These are phyloP conservation scores for Gyps fulvus DNA, from an alignment of 2,113 vertebrate genomes.

Conservation along the genomic window DNA sequence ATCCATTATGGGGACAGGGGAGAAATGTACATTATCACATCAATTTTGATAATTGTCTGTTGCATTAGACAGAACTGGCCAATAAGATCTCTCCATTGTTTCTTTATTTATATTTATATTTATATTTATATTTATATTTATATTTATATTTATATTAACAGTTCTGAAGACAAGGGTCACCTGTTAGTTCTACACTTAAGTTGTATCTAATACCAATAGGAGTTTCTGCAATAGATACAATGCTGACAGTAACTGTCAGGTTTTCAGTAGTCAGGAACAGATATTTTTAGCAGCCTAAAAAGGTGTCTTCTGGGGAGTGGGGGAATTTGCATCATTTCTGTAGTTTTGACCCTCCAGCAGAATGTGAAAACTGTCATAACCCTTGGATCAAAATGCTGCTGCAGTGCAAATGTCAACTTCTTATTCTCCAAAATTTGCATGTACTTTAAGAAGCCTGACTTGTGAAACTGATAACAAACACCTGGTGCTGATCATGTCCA, in stretches of 20 bases:
- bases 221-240: not conserved
- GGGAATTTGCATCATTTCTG: not conserved
- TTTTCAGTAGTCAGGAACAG: not conserved
- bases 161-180: not conserved
- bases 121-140: not conserved
- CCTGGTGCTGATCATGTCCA: not conserved
- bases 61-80: not conserved
- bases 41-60: not conserved
- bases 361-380: not conserved
- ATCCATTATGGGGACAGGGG: rapidly evolving
- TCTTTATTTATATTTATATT: not conserved
- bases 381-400: not conserved
- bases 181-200: not conserved
- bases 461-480: not conserved
- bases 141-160: not conserved
- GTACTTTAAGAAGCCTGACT: not conserved
- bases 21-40: not conserved
- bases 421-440: not conserved
- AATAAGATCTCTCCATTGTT: not conserved
- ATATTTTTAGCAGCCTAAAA: not conserved
- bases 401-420: not conserved
- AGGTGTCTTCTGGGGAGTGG: rapidly evolving
- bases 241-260: not conserved
- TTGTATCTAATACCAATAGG: not conserved
- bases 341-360: not conserved